Conservation (phyloP, 2,797 vertebrate species). For the Peromyscus melanophrys region DNA sequence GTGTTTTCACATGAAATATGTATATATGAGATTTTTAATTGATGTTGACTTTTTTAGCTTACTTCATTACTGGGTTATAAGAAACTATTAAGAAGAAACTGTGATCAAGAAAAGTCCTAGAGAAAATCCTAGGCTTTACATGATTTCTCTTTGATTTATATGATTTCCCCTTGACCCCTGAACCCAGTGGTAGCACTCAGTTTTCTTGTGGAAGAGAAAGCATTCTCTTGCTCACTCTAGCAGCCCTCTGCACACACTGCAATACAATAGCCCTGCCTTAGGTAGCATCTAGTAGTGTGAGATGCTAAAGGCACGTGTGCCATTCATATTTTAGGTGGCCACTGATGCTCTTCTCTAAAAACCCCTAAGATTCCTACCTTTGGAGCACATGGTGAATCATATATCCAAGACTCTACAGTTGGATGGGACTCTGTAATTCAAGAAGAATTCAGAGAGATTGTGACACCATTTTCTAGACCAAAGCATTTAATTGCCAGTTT, state of each 20-base stretch:
- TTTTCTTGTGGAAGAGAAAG: slow-evolving; percentile 58
- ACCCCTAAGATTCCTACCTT: neutral
- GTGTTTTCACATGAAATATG: slow-evolving; percentile 92
- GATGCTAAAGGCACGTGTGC: neutral
- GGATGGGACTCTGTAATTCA: neutral
- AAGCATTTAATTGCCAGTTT: neutral
- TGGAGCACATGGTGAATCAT: neutral
- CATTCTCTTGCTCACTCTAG: neutral
- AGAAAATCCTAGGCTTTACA: slow-evolving; percentile 81
- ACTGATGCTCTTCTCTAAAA: slow-evolving; percentile 24
- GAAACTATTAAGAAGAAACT: slow-evolving; percentile 93
- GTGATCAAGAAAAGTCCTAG: slow-evolving; percentile 88
- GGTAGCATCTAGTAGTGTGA: neutral
- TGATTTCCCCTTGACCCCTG: neutral
- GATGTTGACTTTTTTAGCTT: slow-evolving; percentile 94
- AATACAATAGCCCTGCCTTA: neutral
- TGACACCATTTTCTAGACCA: slow-evolving; percentile 13
- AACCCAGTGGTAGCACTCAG: neutral
- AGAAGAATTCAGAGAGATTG: neutral
- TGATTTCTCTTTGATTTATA: slow-evolving; percentile 53
- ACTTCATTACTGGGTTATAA: slow-evolving; percentile 93
- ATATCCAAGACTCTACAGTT: neutral
- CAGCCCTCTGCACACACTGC: neutral
- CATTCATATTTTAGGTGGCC: neutral
- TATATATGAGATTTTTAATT: slow-evolving; percentile 97